Conservation (phyloP, 2,113 vertebrate species). For the Neopipo cinnamomea region DNA sequence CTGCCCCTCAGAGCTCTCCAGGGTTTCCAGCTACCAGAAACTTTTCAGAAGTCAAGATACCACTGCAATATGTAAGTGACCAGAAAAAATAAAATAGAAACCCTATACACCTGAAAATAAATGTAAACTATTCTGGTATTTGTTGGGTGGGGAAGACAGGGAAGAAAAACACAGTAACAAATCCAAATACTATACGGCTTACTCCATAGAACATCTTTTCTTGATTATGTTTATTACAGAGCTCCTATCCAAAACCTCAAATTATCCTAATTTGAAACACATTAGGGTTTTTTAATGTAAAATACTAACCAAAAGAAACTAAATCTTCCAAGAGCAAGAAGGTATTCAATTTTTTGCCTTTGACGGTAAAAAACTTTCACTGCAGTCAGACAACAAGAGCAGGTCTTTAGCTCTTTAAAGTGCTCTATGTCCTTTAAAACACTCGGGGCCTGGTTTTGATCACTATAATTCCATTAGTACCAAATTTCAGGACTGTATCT, state of each 20-base stretch:
- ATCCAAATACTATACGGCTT: background rate
- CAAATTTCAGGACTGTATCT: background rate
- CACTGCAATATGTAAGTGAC: background rate
- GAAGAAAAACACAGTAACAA: background rate
- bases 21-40: background rate
- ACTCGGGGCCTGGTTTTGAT: background rate
- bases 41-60: background rate
- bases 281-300: background rate
- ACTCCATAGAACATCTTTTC: conserved; percentile 13
- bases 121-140: background rate
- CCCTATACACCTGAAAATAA: conserved; percentile 1
- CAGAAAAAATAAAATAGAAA: background rate
- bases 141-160: background rate
- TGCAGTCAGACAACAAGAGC: background rate
- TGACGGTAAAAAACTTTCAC: conserved; percentile 11
- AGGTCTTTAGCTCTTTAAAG: background rate
- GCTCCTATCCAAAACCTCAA: conserved; percentile 30
- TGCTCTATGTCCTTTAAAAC: background rate
- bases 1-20: background rate
- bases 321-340: conserved; percentile 1
- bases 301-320: conserved; percentile 5
- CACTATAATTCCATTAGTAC: background rate
- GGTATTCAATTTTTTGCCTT: background rate
- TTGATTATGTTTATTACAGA: conserved; percentile 45
- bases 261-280: conserved; percentile 50